A percentile compares a stretch with the other conserved stretches of the same genome.
Evolutionary conservation across 2,113 vertebrate species (phyloP).

Genomic region (Phocoena sinus): DNA sequence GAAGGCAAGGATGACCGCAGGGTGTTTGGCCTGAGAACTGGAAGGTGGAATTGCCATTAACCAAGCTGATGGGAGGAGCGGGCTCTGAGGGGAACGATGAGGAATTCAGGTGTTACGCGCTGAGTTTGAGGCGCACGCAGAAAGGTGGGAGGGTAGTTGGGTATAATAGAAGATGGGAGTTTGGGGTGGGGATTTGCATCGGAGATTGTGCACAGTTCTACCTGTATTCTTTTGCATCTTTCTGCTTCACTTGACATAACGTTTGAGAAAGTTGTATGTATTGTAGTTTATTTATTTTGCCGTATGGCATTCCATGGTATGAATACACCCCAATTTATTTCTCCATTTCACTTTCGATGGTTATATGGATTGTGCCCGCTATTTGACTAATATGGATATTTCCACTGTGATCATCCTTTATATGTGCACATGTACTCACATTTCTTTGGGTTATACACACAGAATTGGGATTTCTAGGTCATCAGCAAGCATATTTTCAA

Average conservation of each 20-base stretch:
- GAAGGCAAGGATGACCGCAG: neutral
- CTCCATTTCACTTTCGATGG: neutral
- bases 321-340: neutral
- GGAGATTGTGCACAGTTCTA: neutral
- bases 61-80: no score
- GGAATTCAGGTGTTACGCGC: no score
- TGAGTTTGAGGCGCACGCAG: neutral
- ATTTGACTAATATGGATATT: neutral
- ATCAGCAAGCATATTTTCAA: neutral
- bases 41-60: neutral
- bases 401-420: neutral
- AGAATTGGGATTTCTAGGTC: neutral
- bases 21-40: neutral
- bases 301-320: neutral
- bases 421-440: neutral
- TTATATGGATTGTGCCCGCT: neutral
- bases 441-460: neutral
- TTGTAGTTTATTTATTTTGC: neutral
- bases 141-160: neutral
- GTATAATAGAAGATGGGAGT: neutral
- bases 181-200: neutral
- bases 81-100: neutral
- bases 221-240: neutral
- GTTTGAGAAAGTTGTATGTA: neutral
- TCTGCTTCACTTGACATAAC: neutral